Evolutionary conservation across 2,113 vertebrate species (phyloP), one percentile per base, ranked within the genome.

Genomic region (Notothenia rossii): DNA sequence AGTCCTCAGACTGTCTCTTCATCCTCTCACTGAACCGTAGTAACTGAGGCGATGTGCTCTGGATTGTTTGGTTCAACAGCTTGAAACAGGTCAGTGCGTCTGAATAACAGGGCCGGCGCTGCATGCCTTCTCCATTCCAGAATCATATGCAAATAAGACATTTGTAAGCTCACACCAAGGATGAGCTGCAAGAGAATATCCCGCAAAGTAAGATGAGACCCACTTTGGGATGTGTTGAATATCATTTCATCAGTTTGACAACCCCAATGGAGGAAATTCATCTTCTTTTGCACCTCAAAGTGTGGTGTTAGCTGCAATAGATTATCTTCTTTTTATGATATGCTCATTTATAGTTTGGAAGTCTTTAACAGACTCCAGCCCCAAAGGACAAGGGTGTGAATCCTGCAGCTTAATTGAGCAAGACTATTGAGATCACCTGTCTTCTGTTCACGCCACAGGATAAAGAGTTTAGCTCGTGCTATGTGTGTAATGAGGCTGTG

Each of bases 401-500:
- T 87, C 54, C 77, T 72, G 49, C 36, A 75, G 84, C 64, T 82
- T 94, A 94, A 94, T 94, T 88, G 89, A 91, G 92, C 91, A 84
- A 77, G 81, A 80, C 73, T 85, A 51, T 56, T 68, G 66, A 85
- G 77, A 86, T 86, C 78, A 63, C 81, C 85, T 85, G 79, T 91
- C 87, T 86, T 20, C 72, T 65, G 66, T 75, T 79, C 80, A 53
- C 82, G 86, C 65, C 68, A 75, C 50, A 78, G 81, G 90, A 93
- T 88, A 88, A 90, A 91, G 81, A 91, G 83, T 90, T 87, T 72
- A 88, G 77, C 88, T 78, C 29, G 36, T 77, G 84, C 63, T 83
- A 45, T 77, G 81, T 85, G 92, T 89, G 92, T 93, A 94, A 95
- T 94, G 94, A 95, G 86, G 87, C 93, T 78, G 89, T 18, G 77